Evolutionary conservation across 2,888 invertebrate genomes (phyloP).

Genomic region (Eumacrocentrus americanus): DNA sequence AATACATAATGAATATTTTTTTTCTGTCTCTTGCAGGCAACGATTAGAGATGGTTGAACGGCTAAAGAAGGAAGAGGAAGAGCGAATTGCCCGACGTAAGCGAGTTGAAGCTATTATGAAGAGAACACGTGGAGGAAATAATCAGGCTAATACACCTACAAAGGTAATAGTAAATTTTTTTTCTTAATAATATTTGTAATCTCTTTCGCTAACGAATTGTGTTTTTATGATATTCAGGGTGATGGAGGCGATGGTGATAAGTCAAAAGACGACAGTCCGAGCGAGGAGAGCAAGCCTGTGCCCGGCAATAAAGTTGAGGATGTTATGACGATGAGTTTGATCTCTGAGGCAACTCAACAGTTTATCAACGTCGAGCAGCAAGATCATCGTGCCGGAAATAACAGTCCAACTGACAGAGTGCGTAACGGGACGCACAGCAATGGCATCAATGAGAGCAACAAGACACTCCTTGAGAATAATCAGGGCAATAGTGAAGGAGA

Average conservation of each 20-base stretch:
- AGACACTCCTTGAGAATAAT: slow-evolving; percentile 55
- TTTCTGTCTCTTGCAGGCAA: slow-evolving; percentile 62
- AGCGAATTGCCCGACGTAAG: slow-evolving; percentile 85
- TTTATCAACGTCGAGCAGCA: slow-evolving; percentile 56
- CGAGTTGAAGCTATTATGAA: slow-evolving; percentile 93
- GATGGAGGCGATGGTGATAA: slow-evolving; percentile 56
- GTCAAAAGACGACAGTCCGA: slow-evolving; percentile 57
- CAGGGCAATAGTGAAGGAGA: slow-evolving; percentile 53
- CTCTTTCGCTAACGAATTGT: too few relatives aligned
- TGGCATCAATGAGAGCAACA: slow-evolving; percentile 52
- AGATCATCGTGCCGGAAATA: slow-evolving; percentile 49
- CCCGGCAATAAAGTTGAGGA: slow-evolving; percentile 54
- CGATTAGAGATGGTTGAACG: slow-evolving; percentile 84
- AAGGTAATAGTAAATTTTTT: slow-evolving; percentile 53
- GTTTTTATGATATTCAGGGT: slow-evolving; percentile 42
- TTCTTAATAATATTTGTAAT: too few relatives aligned
- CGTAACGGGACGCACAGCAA: slow-evolving; percentile 54
- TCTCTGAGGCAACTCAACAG: slow-evolving; percentile 59
- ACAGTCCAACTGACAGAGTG: slow-evolving; percentile 45
- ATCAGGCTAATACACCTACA: slow-evolving; percentile 60
- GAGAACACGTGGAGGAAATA: slow-evolving; percentile 77
- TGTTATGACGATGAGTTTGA: slow-evolving; percentile 58
- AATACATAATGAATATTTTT: background rate
- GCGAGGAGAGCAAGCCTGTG: slow-evolving; percentile 51
- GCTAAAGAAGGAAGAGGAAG: slow-evolving; percentile 85